phyloP scores from a whole-genome alignment of 2,888 invertebrate genomes.

The Stegana nigrithorax region DNA sequence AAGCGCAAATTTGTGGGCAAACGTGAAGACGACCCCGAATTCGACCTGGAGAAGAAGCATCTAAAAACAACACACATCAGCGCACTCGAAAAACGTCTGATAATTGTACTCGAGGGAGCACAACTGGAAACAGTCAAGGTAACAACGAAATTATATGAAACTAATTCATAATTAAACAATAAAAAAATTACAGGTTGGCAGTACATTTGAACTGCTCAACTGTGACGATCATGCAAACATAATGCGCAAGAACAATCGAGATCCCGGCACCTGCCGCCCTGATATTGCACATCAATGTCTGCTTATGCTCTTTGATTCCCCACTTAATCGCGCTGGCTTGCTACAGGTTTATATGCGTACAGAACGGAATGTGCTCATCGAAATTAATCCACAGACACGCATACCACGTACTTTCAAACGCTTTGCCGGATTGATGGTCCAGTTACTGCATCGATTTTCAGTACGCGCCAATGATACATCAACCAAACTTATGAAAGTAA shows the following conservation, averaged over 20 bases:
- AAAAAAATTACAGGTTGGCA: slow-evolving; percentile 76
- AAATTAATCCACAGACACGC: slow-evolving; percentile 96
- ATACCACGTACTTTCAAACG: slow-evolving; percentile 97
- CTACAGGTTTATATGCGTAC: slow-evolving; percentile 96
- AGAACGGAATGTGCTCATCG: slow-evolving; percentile 91
- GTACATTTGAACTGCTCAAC: slow-evolving; percentile 89
- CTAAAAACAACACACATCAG: slow-evolving; percentile 81
- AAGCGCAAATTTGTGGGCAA: slow-evolving; percentile 62
- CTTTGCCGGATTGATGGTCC: slow-evolving; percentile 97
- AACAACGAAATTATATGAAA: slow-evolving; percentile 24
- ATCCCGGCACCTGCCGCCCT: slow-evolving; percentile 90
- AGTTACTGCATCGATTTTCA: slow-evolving; percentile 93
- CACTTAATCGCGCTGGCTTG: slow-evolving; percentile 93
- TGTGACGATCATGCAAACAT: slow-evolving; percentile 92
- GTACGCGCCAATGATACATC: slow-evolving; percentile 91
- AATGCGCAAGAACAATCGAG: slow-evolving; percentile 86
- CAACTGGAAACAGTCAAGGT: slow-evolving; percentile 97
- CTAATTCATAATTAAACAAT: neutral
- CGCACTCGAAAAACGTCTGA: slow-evolving; percentile 89
- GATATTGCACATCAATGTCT: slow-evolving; percentile 98
- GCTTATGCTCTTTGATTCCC: slow-evolving; percentile 97
- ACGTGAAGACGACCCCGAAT: slow-evolving; percentile 78
- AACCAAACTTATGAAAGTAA: slow-evolving; percentile 91
- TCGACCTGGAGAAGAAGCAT: slow-evolving; percentile 82
- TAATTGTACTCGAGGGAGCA: slow-evolving; percentile 92